Percentiles rank a stretch among this genome's conserved stretches.
Evolutionary conservation across 2,888 invertebrate species (phyloP).

Genomic region (Toxonevra muliebris): DNA sequence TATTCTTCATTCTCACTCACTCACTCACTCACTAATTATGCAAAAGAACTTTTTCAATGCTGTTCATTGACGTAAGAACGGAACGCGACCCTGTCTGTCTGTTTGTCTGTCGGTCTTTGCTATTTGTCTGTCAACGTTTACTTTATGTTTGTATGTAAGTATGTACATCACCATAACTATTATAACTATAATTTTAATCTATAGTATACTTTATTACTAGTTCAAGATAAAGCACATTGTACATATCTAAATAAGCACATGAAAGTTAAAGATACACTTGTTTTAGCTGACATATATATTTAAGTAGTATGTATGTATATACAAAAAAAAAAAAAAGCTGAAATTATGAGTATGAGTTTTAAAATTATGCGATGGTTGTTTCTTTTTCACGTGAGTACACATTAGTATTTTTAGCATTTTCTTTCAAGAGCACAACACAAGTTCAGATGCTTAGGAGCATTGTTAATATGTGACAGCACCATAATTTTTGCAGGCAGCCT

Average conservation of each 20-base stretch:
- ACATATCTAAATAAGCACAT: too few species aligned
- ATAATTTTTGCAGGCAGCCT: too few species aligned
- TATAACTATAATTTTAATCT: too few species aligned
- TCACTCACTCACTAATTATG: background rate
- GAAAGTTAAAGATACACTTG: too few species aligned
- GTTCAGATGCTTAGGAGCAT: too few species aligned
- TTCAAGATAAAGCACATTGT: too few species aligned
- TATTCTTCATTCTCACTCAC: conserved; percentile 16
- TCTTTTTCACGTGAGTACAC: background rate
- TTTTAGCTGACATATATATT: too few species aligned
- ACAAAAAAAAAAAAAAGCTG: background rate
- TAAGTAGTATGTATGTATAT: too few species aligned
- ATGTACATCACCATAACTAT: background rate
- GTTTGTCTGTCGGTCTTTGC: background rate
- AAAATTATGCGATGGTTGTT: background rate
- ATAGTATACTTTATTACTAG: too few species aligned
- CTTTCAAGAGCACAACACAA: too few species aligned
- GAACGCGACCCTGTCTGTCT: conserved; percentile 5
- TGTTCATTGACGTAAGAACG: conserved; percentile 41
- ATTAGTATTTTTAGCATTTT: background rate
- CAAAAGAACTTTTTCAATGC: conserved; percentile 32
- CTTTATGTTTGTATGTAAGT: background rate
- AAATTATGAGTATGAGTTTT: background rate
- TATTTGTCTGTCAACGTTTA: background rate
- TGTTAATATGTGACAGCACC: too few species aligned